A percentile compares a stretch with the other conserved stretches of the same genome.
phyloP scores from a whole-genome alignment of 2,113 vertebrate genomes.

The Ailurus styani region DNA sequence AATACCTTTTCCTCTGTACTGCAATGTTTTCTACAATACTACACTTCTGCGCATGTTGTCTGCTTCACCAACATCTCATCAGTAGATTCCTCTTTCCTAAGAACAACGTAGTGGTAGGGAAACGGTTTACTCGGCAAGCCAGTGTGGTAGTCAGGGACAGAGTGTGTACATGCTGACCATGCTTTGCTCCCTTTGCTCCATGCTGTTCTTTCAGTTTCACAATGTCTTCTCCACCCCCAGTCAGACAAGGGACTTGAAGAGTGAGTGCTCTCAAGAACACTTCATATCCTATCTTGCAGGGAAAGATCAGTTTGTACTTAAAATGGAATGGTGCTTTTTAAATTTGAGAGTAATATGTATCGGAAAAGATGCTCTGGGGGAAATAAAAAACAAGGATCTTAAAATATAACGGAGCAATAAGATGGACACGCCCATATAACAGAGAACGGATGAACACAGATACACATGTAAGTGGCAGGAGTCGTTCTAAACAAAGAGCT shows the following conservation, averaged over 20 bases:
- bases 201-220: not conserved
- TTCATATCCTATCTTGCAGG: not conserved
- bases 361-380: not conserved
- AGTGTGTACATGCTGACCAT: not conserved
- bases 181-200: not conserved
- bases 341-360: not conserved
- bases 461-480: not conserved
- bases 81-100: not conserved
- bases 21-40: not conserved
- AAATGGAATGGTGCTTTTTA: not conserved
- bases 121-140: not conserved
- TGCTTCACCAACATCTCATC: not conserved
- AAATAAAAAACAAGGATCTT: constrained; percentile 15
- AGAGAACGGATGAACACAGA: not conserved
- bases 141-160: not conserved
- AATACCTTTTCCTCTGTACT: not conserved
- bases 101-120: not conserved
- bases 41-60: not conserved
- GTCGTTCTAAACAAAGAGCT: not conserved
- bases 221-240: not conserved
- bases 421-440: not conserved
- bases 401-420: not conserved
- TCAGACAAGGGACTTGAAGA: not conserved
- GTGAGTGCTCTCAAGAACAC: not conserved
- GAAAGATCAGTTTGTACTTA: not conserved